Evolutionary conservation across 2,888 invertebrate genomes (phyloP).

Genomic region (Troglohyphantes excavatus): DNA sequence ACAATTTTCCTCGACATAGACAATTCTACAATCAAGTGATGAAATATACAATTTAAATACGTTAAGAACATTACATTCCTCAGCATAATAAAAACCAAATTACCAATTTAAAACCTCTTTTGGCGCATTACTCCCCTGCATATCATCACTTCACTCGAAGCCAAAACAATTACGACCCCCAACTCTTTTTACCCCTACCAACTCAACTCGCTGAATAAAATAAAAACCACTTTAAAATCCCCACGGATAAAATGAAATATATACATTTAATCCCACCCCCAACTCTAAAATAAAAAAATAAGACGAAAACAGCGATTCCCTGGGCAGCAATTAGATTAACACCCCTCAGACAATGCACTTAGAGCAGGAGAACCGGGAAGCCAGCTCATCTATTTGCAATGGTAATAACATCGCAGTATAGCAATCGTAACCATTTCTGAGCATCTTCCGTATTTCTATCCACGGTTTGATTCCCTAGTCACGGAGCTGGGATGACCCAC

Average conservation of each 20-base stretch:
- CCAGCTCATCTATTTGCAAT: conserved; percentile 54
- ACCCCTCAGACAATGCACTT: conserved; percentile 29
- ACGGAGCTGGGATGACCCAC: conserved; percentile 33
- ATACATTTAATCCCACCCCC: too few species aligned
- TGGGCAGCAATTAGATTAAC: conserved; percentile 56
- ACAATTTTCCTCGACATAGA: too few species aligned
- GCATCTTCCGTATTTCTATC: conserved; percentile 10
- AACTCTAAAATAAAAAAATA: background rate
- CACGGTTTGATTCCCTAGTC: conserved; percentile 35
- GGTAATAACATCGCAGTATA: conserved; percentile 44
- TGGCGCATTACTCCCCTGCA: too few species aligned
- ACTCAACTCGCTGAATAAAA: background rate
- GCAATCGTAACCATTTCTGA: conserved; percentile 30
- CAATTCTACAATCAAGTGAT: too few species aligned
- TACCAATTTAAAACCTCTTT: too few species aligned
- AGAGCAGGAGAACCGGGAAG: conserved; percentile 16
- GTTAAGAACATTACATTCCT: too few species aligned
- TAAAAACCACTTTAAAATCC: conserved; percentile 12
- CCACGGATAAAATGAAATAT: background rate
- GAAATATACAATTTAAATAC: too few species aligned
- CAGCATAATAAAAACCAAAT: too few species aligned
- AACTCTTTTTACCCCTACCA: background rate
- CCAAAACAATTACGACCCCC: too few species aligned
- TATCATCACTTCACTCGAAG: too few species aligned
- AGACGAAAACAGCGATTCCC: conserved; percentile 35